Base-by-base conservation (phyloP, 2,113 vertebrate species). In the Pavo muticus region DNA sequence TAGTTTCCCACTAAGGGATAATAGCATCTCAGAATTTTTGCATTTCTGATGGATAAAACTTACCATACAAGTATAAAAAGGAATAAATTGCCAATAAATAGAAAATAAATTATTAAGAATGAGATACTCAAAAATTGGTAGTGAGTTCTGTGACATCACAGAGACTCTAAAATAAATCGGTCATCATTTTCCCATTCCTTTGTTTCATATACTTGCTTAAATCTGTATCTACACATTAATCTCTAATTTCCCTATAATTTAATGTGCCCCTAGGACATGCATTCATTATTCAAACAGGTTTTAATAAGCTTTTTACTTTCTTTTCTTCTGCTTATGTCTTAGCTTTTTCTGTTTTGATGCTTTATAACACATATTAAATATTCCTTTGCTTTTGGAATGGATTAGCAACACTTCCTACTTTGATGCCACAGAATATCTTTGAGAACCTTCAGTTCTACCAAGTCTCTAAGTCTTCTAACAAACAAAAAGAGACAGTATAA, bases 21-120 rank as follows among this genome's bases (percentile, higher is more conserved):
- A 69, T 0, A 81, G 40, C 8, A 77, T 63, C 4, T 5, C 3
- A 29, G 45, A 76, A 73, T 3, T 0, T 44, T 3, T 15, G 39
- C 8, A 30, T 18, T 74, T 44, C 27, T 57, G 11, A 84, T 1
- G 17, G 40, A 72, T 64, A 60, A 79, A 69, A 72, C 8, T 2
- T 56, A 39, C 16, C 2, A 13, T 12, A 47, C 16, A 65, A 12
- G 11, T 39, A 44, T 30, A 74, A 67, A 81, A 75, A 35, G 25
- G 64, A 79, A 65, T 11, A 60, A 77, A 48, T 11, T 1, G 0
- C 6, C 20, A 67, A 48, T 54, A 91, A 91, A 30, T 13, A 3
- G 5, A 76, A 88, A 88, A 70, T 11, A 60, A 82, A 45, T 12
- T 47, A 52, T 32, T 61, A 77, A 48, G 23, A 86, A 52, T 4